Conservation (phyloP, 2,797 vertebrate species). For the Phrynocephalus vlangalii region DNA sequence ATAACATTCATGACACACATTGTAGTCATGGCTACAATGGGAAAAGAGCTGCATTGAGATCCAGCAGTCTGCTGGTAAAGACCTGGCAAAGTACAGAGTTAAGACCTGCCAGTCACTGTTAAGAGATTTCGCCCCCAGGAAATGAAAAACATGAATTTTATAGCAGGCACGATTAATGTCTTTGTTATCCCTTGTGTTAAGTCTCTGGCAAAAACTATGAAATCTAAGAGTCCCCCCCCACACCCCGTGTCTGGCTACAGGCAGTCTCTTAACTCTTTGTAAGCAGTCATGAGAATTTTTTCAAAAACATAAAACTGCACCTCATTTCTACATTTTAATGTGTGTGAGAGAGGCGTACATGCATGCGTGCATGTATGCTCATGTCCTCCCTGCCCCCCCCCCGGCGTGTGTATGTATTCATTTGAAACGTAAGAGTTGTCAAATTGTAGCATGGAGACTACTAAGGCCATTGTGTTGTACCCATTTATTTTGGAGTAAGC, state of each 20-base stretch:
- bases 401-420: neutral
- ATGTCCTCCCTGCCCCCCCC: no score
- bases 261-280: neutral
- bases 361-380: no score
- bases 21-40: constrained; percentile 40
- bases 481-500: neutral
- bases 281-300: neutral
- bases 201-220: constrained; percentile 29
- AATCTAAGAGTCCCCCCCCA: neutral
- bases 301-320: neutral
- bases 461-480: neutral
- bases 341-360: neutral
- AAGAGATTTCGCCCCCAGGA: constrained; percentile 64
- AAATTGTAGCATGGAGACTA: neutral
- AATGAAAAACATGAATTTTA: constrained; percentile 55
- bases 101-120: constrained; percentile 26
- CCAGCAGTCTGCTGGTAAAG: constrained; percentile 54
- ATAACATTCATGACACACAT: neutral
- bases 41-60: constrained; percentile 44
- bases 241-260: constrained; percentile 7
- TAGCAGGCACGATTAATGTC: constrained; percentile 46
- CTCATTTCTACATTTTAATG: neutral
- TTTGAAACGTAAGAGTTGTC: neutral
- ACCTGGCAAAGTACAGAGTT: constrained; percentile 52
- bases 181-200: constrained; percentile 43